Conservation (phyloP, 1,140 invertebrate species). For the Caenorhabditis latens region DNA sequence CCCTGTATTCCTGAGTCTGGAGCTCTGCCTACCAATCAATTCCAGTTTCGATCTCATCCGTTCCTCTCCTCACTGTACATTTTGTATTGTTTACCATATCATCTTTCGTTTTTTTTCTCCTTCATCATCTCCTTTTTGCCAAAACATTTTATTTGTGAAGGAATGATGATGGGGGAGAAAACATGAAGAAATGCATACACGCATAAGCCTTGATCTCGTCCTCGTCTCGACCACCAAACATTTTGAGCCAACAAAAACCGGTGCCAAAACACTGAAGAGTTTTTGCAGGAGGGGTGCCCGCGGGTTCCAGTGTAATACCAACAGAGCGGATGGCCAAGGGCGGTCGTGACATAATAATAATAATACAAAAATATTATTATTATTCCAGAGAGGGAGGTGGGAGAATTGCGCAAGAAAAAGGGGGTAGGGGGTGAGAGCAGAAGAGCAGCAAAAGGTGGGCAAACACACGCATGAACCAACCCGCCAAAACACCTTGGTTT, state of each 20-base stretch:
- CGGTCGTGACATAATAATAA: constrained; percentile 45
- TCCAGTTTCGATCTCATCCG: neutral
- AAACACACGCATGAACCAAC: constrained; percentile 50
- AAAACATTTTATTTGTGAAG: constrained; percentile 26
- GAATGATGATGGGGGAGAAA: neutral
- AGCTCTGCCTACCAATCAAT: no score
- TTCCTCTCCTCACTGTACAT: neutral
- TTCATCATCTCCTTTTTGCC: neutral
- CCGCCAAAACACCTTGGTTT: constrained; percentile 19
- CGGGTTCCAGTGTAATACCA: constrained; percentile 20
- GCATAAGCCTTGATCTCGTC: constrained; percentile 18
- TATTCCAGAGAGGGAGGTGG: neutral
- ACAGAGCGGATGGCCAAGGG: neutral
- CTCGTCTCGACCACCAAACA: neutral
- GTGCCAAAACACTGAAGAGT: constrained; percentile 52
- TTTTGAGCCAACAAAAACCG: constrained; percentile 38
- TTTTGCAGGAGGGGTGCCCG: neutral
- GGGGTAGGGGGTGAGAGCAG: neutral
- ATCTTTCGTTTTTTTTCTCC: constrained; percentile 26
- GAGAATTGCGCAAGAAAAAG: constrained; percentile 4
- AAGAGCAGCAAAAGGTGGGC: constrained; percentile 46
- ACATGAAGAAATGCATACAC: constrained; percentile 28
- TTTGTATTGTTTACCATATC: constrained; percentile 21
- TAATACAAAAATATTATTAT: constrained; percentile 54
- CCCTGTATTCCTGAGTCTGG: no score